phyloP scores from a whole-genome alignment of 2,797 vertebrate species.

The Propithecus deckenii region DNA sequence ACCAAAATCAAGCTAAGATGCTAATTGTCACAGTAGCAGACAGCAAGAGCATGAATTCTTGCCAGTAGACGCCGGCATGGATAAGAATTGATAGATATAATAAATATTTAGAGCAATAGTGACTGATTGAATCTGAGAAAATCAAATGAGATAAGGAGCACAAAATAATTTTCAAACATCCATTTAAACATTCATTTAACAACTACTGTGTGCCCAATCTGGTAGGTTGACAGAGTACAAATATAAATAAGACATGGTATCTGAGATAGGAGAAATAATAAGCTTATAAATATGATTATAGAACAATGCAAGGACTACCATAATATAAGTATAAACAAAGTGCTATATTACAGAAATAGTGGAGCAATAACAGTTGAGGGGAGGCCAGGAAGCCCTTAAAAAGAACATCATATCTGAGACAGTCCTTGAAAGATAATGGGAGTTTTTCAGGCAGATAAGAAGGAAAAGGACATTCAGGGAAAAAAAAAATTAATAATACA shows the following conservation, averaged over 20 bases:
- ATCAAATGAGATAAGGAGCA: conserved; percentile 47
- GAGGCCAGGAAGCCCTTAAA: neutral
- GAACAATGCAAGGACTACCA: neutral
- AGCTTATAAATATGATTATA: conserved; percentile 6
- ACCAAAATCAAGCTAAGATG: neutral
- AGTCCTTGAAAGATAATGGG: neutral
- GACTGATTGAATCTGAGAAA: neutral
- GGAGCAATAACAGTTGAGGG: neutral
- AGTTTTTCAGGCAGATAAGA: neutral
- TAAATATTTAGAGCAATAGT: conserved; percentile 42
- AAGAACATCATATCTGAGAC: neutral
- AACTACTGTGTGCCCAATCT: neutral
- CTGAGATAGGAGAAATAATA: neutral
- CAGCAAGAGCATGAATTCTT: neutral
- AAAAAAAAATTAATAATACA: neutral
- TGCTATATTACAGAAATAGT: neutral
- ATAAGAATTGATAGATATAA: conserved; percentile 23
- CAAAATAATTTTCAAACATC: conserved; percentile 49
- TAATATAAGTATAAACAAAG: neutral
- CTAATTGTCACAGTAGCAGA: neutral
- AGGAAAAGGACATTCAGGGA: neutral
- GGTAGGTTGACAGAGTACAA: neutral
- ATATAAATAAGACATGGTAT: neutral
- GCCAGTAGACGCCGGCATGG: neutral
- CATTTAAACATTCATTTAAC: conserved; percentile 26